Conservation (phyloP, 1,140 invertebrate genomes). For the Arion vulgaris region DNA sequence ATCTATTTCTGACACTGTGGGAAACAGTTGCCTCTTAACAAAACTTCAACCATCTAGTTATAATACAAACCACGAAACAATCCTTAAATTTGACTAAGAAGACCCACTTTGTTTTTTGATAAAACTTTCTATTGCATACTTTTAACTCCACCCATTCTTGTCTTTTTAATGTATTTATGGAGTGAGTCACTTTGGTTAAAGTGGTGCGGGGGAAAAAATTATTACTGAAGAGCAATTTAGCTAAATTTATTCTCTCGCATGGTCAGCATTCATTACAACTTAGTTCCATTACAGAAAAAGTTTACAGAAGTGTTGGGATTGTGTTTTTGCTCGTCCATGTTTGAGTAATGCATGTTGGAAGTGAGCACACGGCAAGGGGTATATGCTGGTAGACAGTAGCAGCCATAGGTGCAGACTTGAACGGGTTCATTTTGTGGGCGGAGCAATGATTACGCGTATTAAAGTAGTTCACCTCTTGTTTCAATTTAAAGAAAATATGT, state of each 20-base stretch:
- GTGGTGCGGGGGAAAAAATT: background rate
- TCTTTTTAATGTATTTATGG: background rate
- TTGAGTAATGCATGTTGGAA: no score
- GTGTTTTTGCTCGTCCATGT: no score
- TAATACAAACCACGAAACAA: background rate
- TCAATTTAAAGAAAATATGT: background rate
- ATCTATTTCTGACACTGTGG: background rate
- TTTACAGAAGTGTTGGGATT: no score
- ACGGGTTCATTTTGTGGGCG: constrained; percentile 32
- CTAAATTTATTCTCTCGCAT: no score
- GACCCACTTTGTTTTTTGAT: background rate
- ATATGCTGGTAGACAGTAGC: no score
- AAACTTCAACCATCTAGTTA: background rate
- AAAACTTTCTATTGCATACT: background rate
- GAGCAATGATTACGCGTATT: constrained; percentile 35
- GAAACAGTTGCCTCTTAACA: background rate
- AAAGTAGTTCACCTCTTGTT: constrained; percentile 30
- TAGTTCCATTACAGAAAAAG: no score
- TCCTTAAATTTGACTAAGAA: background rate
- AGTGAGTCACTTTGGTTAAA: background rate
- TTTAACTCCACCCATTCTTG: background rate
- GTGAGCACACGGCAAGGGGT: no score
- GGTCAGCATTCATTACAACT: no score
- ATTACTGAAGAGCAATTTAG: no score
- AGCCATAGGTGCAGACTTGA: background rate